Percentiles rank a stretch among this genome's conserved stretches.
Evolutionary conservation across 2,113 vertebrate species (phyloP).

Genomic region (Atherinomorus stipes): DNA sequence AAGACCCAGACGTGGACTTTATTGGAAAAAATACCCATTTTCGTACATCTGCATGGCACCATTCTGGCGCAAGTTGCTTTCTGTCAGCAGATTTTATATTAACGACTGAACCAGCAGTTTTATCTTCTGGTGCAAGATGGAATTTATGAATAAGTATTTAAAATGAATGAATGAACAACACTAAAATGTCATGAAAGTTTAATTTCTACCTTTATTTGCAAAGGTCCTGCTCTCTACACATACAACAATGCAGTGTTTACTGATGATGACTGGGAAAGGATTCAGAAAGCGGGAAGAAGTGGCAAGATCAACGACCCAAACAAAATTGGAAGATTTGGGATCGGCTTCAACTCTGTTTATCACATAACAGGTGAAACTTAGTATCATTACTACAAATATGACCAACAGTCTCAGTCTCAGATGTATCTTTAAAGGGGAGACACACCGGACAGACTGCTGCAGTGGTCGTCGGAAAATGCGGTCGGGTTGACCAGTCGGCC

Average conservation of each 20-base stretch:
- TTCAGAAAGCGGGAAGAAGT: conserved; percentile 83
- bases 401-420: too few species aligned
- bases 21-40: too few species aligned
- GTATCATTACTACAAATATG: background rate
- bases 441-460: too few species aligned
- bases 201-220: background rate
- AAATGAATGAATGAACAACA: background rate
- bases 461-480: too few species aligned
- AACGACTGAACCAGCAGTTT: too few species aligned
- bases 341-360: conserved; percentile 90
- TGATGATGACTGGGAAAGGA: conserved; percentile 85
- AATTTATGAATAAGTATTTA: background rate
- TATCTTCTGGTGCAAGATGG: background rate
- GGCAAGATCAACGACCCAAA: conserved; percentile 84
- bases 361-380: conserved; percentile 85
- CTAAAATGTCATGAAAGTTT: background rate
- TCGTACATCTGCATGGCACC: background rate
- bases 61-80: background rate
- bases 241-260: conserved; percentile 86
- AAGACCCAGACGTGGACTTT: too few species aligned
- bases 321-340: conserved; percentile 87
- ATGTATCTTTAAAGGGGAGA: too few species aligned
- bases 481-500: too few species aligned
- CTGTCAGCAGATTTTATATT: too few species aligned
- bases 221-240: conserved; percentile 87